Percentiles rank a stretch among this genome's conserved stretches.
Conservation (phyloP, 2,797 vertebrate genomes). For the Mormyrus proboscirostris region DNA sequence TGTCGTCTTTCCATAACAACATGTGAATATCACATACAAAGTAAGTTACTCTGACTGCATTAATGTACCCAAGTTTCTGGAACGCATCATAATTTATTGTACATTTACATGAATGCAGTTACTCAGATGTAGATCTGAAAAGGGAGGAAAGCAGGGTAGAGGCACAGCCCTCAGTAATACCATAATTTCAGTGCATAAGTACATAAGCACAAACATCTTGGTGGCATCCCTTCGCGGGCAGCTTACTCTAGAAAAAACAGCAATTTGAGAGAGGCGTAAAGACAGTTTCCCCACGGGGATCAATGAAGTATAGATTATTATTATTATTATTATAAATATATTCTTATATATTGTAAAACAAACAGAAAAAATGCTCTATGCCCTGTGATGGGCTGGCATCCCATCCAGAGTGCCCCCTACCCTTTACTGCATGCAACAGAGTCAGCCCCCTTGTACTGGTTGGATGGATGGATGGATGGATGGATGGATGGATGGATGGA, state of each 20-base stretch:
- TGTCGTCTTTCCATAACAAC: not conserved
- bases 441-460: not conserved
- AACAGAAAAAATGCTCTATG: not conserved
- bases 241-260: not conserved
- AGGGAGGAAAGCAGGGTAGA: not conserved
- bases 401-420: not conserved
- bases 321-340: too few species aligned
- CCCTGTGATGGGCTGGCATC: not conserved
- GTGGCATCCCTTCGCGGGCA: not conserved
- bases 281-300: too few species aligned
- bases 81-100: not conserved
- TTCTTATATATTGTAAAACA: not conserved
- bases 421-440: not conserved
- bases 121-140: not conserved
- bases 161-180: not conserved
- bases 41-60: not conserved
- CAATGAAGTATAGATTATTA: too few species aligned
- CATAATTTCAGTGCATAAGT: not conserved
- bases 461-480: not conserved
- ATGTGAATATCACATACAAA: not conserved
- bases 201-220: not conserved
- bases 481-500: not conserved
- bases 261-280: too few species aligned
- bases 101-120: not conserved
- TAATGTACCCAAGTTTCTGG: not conserved